phyloP scores from a whole-genome alignment of 2,888 invertebrate species.

The Nineta flava region DNA sequence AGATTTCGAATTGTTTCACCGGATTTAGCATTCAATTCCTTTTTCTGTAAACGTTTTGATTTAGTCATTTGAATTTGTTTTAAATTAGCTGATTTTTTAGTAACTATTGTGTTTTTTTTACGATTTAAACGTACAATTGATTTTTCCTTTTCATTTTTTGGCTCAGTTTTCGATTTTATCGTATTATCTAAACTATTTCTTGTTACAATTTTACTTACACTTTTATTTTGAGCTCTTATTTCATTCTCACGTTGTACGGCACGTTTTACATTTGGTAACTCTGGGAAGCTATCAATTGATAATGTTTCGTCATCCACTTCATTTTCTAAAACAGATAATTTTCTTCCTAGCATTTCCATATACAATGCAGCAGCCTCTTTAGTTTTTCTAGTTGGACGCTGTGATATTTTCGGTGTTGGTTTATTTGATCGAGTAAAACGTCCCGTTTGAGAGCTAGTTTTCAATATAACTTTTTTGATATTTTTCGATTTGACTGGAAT shows the following conservation, averaged over 20 bases:
- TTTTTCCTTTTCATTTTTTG: no score
- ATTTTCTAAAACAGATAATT: conserved; percentile 40
- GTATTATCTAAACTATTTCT: not conserved
- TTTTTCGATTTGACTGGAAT: not conserved
- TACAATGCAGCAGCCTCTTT: conserved; percentile 61
- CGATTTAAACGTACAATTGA: no score
- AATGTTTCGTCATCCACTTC: conserved; percentile 43
- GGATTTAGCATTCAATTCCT: no score
- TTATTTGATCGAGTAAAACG: not conserved
- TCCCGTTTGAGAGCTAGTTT: conserved; percentile 1
- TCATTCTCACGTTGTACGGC: conserved; percentile 42
- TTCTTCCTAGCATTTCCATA: conserved; percentile 56
- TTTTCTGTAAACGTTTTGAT: no score
- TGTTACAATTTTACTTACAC: not conserved
- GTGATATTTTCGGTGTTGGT: conserved; percentile 12
- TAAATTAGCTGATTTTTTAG: no score
- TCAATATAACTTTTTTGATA: conserved; percentile 3
- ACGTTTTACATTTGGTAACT: conserved; percentile 45
- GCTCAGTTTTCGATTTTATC: no score
- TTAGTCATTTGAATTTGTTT: no score
- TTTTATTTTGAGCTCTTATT: conserved; percentile 30
- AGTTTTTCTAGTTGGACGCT: conserved; percentile 48
- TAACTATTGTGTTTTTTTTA: no score
- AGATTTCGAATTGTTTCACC: no score
- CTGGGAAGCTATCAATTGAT: conserved; percentile 50